A percentile compares a stretch with the other conserved stretches of the same genome.
Evolutionary conservation across 2,113 vertebrate species (phyloP).

Genomic region (Apteryx owenii): DNA sequence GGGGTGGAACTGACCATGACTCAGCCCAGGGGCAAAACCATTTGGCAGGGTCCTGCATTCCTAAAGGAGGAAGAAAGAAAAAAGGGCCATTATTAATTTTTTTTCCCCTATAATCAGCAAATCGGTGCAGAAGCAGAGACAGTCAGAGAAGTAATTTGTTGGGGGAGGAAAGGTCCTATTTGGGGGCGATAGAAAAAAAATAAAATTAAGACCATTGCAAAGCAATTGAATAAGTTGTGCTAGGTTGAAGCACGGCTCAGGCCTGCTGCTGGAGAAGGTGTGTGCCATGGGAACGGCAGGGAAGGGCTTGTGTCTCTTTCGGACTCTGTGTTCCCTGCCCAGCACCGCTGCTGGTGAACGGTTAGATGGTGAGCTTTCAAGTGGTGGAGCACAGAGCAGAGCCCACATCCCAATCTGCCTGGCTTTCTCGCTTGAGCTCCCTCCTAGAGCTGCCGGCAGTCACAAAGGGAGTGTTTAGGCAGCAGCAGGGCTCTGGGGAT

Average conservation of each 20-base stretch:
- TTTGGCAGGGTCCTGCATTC: conserved; percentile 53
- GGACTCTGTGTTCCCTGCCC: neutral
- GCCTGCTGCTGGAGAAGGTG: neutral
- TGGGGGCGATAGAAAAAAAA: neutral
- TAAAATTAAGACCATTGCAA: neutral
- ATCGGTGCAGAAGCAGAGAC: neutral
- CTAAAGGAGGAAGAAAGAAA: conserved; percentile 37
- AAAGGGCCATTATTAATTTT: conserved; percentile 2
- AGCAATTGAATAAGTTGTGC: neutral
- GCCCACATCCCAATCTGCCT: neutral
- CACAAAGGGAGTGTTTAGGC: neutral
- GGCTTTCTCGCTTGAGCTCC: neutral
- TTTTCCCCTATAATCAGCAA: neutral
- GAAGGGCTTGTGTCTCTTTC: neutral
- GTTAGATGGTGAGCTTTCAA: neutral
- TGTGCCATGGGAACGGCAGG: neutral
- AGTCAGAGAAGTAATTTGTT: neutral
- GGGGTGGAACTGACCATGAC: conserved; percentile 53
- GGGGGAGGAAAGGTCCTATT: neutral
- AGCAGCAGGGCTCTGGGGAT: neutral
- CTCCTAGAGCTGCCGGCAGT: neutral
- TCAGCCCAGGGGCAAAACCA: conserved; percentile 66
- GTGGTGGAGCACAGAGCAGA: no score
- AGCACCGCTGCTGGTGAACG: neutral
- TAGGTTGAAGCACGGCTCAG: neutral